phyloP scores from a whole-genome alignment of 92 coral and sea anemone species.

The Scolanthus callimorphus region DNA sequence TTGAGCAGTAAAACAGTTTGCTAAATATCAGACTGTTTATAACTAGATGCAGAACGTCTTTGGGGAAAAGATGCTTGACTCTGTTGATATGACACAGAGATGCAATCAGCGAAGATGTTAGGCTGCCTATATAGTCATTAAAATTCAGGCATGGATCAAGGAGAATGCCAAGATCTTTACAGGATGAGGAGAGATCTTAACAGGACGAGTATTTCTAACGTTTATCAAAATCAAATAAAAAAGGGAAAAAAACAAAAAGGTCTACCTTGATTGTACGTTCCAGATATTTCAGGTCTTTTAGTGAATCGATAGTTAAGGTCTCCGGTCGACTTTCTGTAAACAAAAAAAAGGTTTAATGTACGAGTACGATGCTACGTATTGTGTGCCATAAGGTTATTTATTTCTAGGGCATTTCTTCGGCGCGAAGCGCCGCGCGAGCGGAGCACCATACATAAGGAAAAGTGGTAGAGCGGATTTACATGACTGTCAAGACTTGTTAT shows the following conservation, averaged over 20 bases:
- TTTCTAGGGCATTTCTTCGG: too few species aligned
- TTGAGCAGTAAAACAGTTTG: too few species aligned
- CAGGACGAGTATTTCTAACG: too few species aligned
- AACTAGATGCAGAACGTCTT: not conserved
- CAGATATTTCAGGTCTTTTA: constrained; percentile 50
- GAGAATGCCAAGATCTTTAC: not conserved
- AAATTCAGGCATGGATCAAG: not conserved
- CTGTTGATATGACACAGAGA: not conserved
- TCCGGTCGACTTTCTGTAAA: constrained; percentile 29
- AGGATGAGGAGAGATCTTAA: not conserved
- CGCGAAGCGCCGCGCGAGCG: too few species aligned
- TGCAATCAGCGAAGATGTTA: not conserved
- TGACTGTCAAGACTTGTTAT: too few species aligned
- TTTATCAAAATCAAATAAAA: too few species aligned
- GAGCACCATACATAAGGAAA: too few species aligned
- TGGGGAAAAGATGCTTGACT: not conserved
- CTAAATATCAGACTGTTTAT: not conserved
- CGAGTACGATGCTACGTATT: too few species aligned
- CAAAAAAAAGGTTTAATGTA: too few species aligned
- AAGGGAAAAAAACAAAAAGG: too few species aligned
- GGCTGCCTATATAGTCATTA: not conserved
- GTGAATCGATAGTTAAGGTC: constrained; percentile 32
- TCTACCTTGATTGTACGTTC: constrained; percentile 67
- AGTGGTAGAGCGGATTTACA: too few species aligned
- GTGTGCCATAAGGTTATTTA: too few species aligned